Conservation (phyloP, 1,140 invertebrate genomes). For the Nebria ingens region DNA sequence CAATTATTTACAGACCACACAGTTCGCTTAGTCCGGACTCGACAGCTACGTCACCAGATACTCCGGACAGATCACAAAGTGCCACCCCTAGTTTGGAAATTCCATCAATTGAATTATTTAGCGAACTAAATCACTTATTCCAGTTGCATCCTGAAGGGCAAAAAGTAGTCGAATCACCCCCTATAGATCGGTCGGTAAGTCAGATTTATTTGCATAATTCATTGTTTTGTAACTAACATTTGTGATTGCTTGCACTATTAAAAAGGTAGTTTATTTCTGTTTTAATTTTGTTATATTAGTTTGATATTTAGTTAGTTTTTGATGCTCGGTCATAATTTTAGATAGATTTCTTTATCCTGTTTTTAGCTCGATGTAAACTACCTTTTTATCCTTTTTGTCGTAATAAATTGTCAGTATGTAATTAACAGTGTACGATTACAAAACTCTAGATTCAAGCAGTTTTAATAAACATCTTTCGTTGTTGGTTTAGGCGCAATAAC, state of each 20-base stretch:
- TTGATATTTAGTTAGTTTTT: background rate
- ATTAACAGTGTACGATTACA: too few relatives aligned
- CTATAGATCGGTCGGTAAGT: conserved; percentile 45
- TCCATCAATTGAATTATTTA: conserved; percentile 51
- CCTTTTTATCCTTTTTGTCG: too few relatives aligned
- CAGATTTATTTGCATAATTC: too few relatives aligned
- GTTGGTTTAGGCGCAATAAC: too few relatives aligned
- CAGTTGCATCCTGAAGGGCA: conserved; percentile 25
- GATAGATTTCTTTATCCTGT: too few relatives aligned
- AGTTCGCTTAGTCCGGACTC: conserved; percentile 37
- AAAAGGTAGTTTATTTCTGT: too few relatives aligned
- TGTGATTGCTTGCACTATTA: conserved; percentile 11
- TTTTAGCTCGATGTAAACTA: too few relatives aligned
- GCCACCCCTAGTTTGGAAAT: conserved; percentile 33
- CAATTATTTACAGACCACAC: conserved; percentile 37
- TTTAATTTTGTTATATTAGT: conserved; percentile 7
- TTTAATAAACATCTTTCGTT: too few relatives aligned
- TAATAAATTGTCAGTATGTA: too few relatives aligned
- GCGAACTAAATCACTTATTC: conserved; percentile 54
- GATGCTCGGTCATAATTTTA: background rate
- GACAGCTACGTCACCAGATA: conserved; percentile 39
- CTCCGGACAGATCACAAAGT: conserved; percentile 34
- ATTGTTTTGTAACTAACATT: conserved; percentile 13
- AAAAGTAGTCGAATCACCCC: conserved; percentile 35
- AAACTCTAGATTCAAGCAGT: too few relatives aligned